Base-by-base conservation (phyloP, 2,888 invertebrate species). In the Xiphydria camelus region DNA sequence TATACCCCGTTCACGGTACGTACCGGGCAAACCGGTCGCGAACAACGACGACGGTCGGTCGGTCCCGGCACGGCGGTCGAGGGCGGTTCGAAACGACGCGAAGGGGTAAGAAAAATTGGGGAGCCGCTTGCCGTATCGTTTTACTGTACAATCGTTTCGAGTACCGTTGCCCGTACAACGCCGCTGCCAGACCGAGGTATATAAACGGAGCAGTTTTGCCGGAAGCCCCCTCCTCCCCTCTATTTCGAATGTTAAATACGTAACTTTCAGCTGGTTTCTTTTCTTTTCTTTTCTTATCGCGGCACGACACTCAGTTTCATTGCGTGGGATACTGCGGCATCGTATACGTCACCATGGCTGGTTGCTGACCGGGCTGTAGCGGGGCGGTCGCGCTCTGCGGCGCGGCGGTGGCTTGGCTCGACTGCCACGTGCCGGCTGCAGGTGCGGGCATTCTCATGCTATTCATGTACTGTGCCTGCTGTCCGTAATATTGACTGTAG, bases 281-380 rank as follows among this genome's bases (percentile, higher is more conserved):
- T 62, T 60, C 58, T 45, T 47, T n/a, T n/a, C n/a, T n/a, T n/a
- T n/a, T n/a, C n/a, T 51, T 55, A 47, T 38, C 45, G 44, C 41
- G 37, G 48, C 46, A 55, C 47, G 38, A 64, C n/a, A n/a, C n/a
- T 68, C 60, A 55, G 57, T 71, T 78, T 86, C 89, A 91, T 87
- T 91, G 91, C 77, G 89, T 85, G 71, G 88, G 90, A 80, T 90
- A 91, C 80, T 91, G 88, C 73, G 87, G 88, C 82, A 90, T 87
- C 75, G 86, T 82, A 71, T 78, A 78, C 54, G 76, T 67, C 66
- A 77, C 75, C 76, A 77, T 76, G 41, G 73, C 58, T 15, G 73
- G 73, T 48, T 75, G 75, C 41, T 75, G 75, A 23, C 75, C 74
- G 4, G 75, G 75, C 40, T 71, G 74, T 42, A 75, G 57, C 4